phyloP scores from a whole-genome alignment of 2,113 vertebrate species.

The Elephantulus edwardii region DNA sequence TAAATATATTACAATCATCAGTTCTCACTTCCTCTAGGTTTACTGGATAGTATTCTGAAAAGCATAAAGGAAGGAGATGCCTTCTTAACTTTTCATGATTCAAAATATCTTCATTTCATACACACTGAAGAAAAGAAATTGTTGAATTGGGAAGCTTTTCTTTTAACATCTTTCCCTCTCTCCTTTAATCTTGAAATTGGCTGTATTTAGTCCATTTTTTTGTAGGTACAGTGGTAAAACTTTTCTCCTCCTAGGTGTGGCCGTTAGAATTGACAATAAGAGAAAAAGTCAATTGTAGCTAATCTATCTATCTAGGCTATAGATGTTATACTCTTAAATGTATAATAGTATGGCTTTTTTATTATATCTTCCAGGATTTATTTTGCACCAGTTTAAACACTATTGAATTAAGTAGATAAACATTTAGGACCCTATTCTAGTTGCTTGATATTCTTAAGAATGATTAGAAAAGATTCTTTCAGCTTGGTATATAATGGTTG shows the following conservation, averaged over 20 bases:
- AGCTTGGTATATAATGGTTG: slow-evolving; percentile 7
- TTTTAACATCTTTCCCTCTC: slow-evolving; percentile 1
- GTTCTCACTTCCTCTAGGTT: not conserved
- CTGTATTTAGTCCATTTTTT: not conserved
- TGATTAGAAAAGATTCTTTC: slow-evolving; percentile 2
- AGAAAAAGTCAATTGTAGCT: not conserved
- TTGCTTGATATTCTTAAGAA: not conserved
- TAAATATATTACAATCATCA: not conserved
- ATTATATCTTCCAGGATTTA: slow-evolving; percentile 27
- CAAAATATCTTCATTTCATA: not conserved
- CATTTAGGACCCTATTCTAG: not conserved
- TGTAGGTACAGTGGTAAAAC: not conserved
- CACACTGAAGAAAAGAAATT: not conserved
- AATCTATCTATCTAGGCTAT: not conserved
- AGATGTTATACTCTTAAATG: not conserved
- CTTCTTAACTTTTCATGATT: not conserved
- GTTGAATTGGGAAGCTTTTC: not conserved
- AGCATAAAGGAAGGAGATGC: not conserved
- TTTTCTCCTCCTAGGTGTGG: not conserved
- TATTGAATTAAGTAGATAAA: slow-evolving; percentile 19
- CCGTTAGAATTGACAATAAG: not conserved
- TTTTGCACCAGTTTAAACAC: not conserved
- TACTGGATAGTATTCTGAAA: not conserved
- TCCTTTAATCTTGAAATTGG: not conserved
- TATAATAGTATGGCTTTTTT: not conserved